Base-by-base conservation (phyloP, 2,888 invertebrate genomes). In the Cryptocheilus praepositus region DNA sequence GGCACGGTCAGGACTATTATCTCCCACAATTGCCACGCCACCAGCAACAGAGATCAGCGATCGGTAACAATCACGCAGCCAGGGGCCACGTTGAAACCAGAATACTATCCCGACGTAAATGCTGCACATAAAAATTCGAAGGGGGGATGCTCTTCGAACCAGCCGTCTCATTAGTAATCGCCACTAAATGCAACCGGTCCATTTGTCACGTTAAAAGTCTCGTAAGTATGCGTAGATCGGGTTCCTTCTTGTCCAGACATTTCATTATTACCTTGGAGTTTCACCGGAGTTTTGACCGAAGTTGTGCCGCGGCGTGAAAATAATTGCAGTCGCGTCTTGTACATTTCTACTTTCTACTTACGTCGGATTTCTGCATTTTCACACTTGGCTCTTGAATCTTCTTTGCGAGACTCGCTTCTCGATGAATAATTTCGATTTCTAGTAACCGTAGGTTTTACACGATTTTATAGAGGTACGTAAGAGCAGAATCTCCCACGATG, bases 21-120 rank as follows among this genome's bases (percentile, higher is more conserved):
- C 63, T 71, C 7, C 73, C 74, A 28, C 75, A 74, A 45, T 59
- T 61, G 49, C 77, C 71, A 45, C 68, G 63, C 19, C 65, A 71
- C 49, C 61, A 74, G 45, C 67, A 66, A 53, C 70, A 70, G 63
- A 73, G 60, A 11, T 11, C 3, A 11, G 11, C 36, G 36, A 36
- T 36, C 36, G 36, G 3, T 11, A 36, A 11, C 61, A 70, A 74
- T 73, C 77, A 71, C 63, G 36, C 36, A 7, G 36, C 36, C 11
- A 7, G 79, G 52, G 85, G 83, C 55, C 80, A 78, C 51, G 78
- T 83, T 58, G 83, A 84, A 75, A 85, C 83, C 54, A 81, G 77
- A 67, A 83, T 84, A 78, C 64, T 84, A 56, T 79, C 82, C 21
- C 78, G 82, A 43, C 82, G 76, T 59, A 80, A 77, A 73, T 83